Percentiles rank a stretch among this genome's conserved stretches.
Conservation (phyloP, 2,113 vertebrate genomes). For the Oncorhynchus clarkii region DNA sequence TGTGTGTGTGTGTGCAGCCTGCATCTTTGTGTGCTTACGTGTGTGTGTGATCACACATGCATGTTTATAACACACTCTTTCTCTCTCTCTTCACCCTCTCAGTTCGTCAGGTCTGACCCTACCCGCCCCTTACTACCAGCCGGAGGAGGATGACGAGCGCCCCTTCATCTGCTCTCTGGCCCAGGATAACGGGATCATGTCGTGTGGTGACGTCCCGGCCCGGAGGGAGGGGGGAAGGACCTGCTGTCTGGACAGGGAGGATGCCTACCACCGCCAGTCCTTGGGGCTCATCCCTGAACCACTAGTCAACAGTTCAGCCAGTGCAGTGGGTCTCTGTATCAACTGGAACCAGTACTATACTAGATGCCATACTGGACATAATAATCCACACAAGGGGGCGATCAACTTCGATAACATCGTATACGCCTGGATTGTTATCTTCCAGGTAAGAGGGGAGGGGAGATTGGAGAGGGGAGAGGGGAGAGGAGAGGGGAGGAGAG, state of each 20-base stretch:
- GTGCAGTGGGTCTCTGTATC: slow-evolving; percentile 84
- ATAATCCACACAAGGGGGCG: slow-evolving; percentile 94
- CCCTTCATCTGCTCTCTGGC: slow-evolving; percentile 98
- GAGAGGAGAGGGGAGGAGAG: no score
- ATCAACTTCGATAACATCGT: slow-evolving; percentile 99
- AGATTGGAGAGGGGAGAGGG: neutral
- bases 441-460: slow-evolving; percentile 78
- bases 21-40: no score
- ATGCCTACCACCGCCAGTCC: slow-evolving; percentile 81
- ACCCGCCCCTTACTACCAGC: slow-evolving; percentile 89
- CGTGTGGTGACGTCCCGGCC: slow-evolving; percentile 86
- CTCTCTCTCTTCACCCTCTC: neutral
- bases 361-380: slow-evolving; percentile 84
- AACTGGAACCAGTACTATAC: slow-evolving; percentile 99
- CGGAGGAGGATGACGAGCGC: slow-evolving; percentile 90
- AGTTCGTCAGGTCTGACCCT: slow-evolving; percentile 86
- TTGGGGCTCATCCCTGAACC: slow-evolving; percentile 77
- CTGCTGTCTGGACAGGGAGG: slow-evolving; percentile 92
- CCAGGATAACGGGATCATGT: slow-evolving; percentile 97
- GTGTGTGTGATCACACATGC: no score
- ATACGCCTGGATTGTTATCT: slow-evolving; percentile 98
- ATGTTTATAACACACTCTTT: no score
- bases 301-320: slow-evolving; percentile 70
- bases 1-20: slow-evolving; percentile 6
- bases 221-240: slow-evolving; percentile 84